phyloP scores from a whole-genome alignment of 2,113 vertebrate genomes.

The Eurypyga helias region DNA sequence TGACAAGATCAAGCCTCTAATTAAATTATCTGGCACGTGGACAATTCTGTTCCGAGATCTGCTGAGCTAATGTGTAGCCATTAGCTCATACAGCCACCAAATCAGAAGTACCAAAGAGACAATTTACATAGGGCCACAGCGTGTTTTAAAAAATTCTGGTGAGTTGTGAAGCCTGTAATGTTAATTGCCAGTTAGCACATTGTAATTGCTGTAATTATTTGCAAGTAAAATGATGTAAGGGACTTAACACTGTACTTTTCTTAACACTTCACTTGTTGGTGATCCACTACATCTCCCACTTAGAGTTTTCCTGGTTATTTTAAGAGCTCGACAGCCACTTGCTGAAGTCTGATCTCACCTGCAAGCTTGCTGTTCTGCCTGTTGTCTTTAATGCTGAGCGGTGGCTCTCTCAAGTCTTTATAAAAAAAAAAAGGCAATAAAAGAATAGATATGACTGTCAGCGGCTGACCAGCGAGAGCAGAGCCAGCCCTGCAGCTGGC shows the following conservation, averaged over 20 bases:
- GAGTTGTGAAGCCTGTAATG: conserved; percentile 61
- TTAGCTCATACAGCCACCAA: conserved; percentile 50
- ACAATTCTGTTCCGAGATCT: conserved; percentile 40
- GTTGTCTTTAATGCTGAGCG: background rate
- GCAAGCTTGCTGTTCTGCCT: background rate
- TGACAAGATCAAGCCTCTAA: conserved; percentile 68
- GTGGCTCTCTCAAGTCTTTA: background rate
- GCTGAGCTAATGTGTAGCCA: conserved; percentile 61
- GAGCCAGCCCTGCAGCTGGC: conserved; percentile 20
- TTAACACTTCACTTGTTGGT: conserved; percentile 37
- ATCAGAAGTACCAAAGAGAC: conserved; percentile 61
- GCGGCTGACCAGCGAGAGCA: conserved; percentile 54
- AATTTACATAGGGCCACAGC: conserved; percentile 53
- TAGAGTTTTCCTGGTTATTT: conserved; percentile 8
- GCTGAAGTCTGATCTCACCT: conserved; percentile 58
- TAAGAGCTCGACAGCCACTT: background rate
- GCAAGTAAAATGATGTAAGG: conserved; percentile 66
- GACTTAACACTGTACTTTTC: conserved; percentile 44
- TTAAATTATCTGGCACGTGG: conserved; percentile 69
- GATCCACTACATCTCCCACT: conserved; percentile 43
- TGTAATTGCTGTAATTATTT: conserved; percentile 72
- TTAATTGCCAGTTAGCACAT: conserved; percentile 71
- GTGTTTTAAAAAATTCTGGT: conserved; percentile 66
- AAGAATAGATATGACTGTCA: background rate
- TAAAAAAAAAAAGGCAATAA: background rate